phyloP scores from a whole-genome alignment of 2,797 vertebrate genomes.

The Tokudaia muenninki region DNA sequence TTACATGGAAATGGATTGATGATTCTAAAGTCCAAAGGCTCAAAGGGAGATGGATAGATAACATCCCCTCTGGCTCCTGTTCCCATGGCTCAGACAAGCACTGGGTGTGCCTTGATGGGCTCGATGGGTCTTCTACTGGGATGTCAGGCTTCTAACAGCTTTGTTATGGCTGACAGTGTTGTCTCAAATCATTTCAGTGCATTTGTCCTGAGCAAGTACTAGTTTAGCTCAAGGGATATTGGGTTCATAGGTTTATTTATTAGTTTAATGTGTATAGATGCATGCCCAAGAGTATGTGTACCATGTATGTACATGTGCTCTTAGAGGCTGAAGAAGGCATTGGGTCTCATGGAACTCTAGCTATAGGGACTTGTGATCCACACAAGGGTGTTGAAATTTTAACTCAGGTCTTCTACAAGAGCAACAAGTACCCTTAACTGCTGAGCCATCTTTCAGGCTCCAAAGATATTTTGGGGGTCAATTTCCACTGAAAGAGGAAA shows the following conservation, averaged over 20 bases:
- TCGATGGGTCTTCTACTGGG: neutral
- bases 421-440: neutral
- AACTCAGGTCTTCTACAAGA: neutral
- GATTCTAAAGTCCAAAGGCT: slow-evolving; percentile 20
- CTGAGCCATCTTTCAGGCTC: neutral
- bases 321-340: neutral
- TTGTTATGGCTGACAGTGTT: neutral
- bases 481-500: neutral
- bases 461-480: neutral
- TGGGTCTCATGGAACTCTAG: neutral
- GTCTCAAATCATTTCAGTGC: neutral
- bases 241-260: neutral
- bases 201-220: neutral
- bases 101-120: neutral
- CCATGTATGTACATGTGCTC: neutral
- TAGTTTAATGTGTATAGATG: neutral
- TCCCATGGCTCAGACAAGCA: neutral
- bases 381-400: neutral
- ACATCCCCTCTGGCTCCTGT: neutral
- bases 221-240: neutral
- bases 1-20: neutral
- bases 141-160: neutral
- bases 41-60: neutral
- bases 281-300: neutral
- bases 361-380: neutral